phyloP scores from a whole-genome alignment of 2,888 invertebrate species.

The Caenorhabditis afra region DNA sequence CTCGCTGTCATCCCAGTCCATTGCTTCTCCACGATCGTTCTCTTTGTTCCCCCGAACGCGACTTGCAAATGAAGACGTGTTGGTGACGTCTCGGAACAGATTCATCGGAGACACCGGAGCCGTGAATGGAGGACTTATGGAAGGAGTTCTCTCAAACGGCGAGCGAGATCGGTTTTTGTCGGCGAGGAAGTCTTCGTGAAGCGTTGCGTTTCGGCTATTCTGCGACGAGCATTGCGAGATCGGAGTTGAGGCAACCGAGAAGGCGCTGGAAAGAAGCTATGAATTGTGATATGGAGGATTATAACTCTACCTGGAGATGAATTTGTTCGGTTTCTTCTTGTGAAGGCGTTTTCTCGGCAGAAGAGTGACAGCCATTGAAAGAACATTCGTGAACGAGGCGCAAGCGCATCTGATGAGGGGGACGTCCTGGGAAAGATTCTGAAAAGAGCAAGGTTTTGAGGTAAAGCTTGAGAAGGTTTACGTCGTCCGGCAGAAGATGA shows the following conservation, averaged over 20 bases:
- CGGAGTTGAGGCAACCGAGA: conserved; percentile 74
- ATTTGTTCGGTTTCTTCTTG: conserved; percentile 59
- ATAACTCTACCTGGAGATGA: conserved; percentile 58
- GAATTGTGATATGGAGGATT: conserved; percentile 19
- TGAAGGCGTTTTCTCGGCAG: conserved; percentile 63
- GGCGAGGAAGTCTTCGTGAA: conserved; percentile 11
- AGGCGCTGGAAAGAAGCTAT: conserved; percentile 65
- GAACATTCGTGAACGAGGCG: conserved; percentile 53
- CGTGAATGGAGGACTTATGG: neutral
- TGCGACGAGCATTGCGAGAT: conserved; percentile 71
- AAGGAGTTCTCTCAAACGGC: conserved; percentile 5
- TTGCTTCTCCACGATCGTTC: conserved; percentile 31
- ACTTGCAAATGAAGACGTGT: neutral
- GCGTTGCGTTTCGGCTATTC: conserved; percentile 38
- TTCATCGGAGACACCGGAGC: neutral
- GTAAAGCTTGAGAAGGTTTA: neutral
- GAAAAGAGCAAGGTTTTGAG: no score
- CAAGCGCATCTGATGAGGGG: conserved; percentile 56
- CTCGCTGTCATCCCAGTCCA: conserved; percentile 70
- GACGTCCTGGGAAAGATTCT: conserved; percentile 46
- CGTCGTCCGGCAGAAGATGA: conserved; percentile 17
- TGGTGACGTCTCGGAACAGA: conserved; percentile 23
- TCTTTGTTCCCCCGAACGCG: conserved; percentile 11
- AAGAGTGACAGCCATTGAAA: conserved; percentile 57
- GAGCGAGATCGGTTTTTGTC: conserved; percentile 1